Evolutionary conservation across 2,888 invertebrate genomes (phyloP), one percentile per base, ranked within the genome.

Genomic region (Calliopum simillimum): DNA sequence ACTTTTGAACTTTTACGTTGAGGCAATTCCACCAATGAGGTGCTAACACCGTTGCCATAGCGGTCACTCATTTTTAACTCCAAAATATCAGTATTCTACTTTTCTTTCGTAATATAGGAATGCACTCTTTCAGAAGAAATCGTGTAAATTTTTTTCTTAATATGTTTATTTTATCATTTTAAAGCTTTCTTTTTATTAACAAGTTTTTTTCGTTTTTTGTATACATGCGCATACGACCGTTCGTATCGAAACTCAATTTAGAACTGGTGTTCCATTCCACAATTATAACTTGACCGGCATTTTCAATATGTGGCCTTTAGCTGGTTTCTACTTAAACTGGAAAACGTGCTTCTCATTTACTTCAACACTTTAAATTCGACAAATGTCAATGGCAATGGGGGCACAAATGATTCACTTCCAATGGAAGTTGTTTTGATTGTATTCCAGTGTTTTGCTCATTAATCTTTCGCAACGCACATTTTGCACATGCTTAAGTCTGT

Each of bases 1-100:
- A 11, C 23, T 11, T 61, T 46, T 23, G 14, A 43, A 51, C 21
- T 64, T 16, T 8, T 69, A 46, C 46, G 66, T 69, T 55, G 65
- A 53, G 73, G 62, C 69, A 74, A 70, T 44, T 81, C 78, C 23
- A 80, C 76, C 71, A 83, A 61, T 33, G 75, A 79, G 61, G 79
- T 84, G 67, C 76, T 78, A 19, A 83, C 82, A 63, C 80, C 82
- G 73, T 82, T 81, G 44, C 78, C 79, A 79, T 82, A 84, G 69
- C 81, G 77, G 68, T 82, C 81, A 16, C 78, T 71, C 83, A 83
- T 83, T 69, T 61, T 65, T 41, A 25, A 56, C 44, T 51, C 46
- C 43, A 58, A 4, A 14, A 13, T 53, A 14, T 12, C n/a, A n/a
- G n/a, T n/a, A n/a, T n/a, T n/a, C 13, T 33, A 0, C 4, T n/a